A percentile compares a stretch with the other conserved stretches of the same genome.
Evolutionary conservation across 2,113 vertebrate genomes (phyloP).

Genomic region (Halcyon malimbica): DNA sequence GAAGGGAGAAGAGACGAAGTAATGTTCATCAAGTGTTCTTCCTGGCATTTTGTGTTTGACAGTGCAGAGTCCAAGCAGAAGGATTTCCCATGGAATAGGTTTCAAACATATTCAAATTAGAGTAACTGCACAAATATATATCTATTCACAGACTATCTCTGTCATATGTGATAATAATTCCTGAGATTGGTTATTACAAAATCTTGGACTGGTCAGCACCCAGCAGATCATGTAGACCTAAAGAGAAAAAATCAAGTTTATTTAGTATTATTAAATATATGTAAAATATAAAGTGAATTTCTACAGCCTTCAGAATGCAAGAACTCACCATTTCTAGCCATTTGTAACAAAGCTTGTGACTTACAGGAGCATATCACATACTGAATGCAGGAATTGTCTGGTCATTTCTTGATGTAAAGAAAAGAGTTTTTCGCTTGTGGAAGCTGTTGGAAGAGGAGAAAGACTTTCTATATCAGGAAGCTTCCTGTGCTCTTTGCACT

Average conservation of each 20-base stretch:
- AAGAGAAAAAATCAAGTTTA: background rate
- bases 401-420: background rate
- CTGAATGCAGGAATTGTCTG: background rate
- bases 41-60: background rate
- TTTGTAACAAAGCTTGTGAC: background rate
- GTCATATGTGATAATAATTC: accelerated
- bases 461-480: background rate
- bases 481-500: background rate
- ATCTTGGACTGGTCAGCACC: background rate
- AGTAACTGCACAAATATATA: background rate
- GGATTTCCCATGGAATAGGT: background rate
- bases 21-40: background rate
- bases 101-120: background rate
- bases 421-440: background rate
- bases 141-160: background rate
- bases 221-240: background rate
- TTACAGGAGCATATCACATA: background rate
- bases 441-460: background rate
- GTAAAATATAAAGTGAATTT: background rate
- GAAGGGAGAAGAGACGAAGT: background rate
- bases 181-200: background rate
- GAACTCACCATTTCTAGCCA: background rate
- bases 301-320: background rate
- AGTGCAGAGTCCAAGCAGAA: background rate
- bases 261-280: background rate